Evolutionary conservation across 2,888 invertebrate genomes (phyloP), one percentile per base, ranked within the genome.

Genomic region (Stenodema calcarata): DNA sequence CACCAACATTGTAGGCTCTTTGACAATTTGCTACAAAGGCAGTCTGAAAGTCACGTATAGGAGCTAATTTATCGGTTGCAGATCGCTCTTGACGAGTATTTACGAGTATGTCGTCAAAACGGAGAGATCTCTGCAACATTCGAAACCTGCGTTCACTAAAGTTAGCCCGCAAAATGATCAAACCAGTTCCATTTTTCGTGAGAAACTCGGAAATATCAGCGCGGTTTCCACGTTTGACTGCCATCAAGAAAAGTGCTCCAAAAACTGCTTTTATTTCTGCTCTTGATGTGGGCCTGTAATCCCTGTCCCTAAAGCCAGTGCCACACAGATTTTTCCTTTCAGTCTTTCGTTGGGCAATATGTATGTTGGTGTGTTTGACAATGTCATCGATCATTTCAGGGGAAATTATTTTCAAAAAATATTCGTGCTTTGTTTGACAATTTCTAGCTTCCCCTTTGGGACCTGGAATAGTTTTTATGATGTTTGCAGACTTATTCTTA

Each of bases 11-110:
- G 70, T 85, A 87, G 1, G 81, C 11, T 23, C 54, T 78, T 86
- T 87, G 79, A 42, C 80, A 81, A 47, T 88, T 84, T 6, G 23
- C 30, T 23, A 86, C 27, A 81, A 88, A 87, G 23, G 54, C 11
- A 2, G n/a, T 1, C 16, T 18, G 18, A n/a, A 54, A 7, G 6
- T 54, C 54, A 2, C 54, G 54, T 2, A 54, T 18, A 18, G 54
- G 54, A 18, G 54, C 54, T 18, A 18, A 18, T 54, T 54, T 9
- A 18, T 54, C 54, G 0, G 9, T 54, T 54, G 23, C 54, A n/a
- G n/a, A 7, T 6, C 54, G 54, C 16, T 18, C 7, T n/a, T 12
- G 16, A 23, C 35, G n/a, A 6, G 18, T 54, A 18, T 9, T 54
- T 4, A n/a, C n/a, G n/a, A n/a, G n/a, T 3, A 54, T n/a, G 18